Evolutionary conservation across 2,113 vertebrate genomes (phyloP).

Genomic region (Emberiza fucata): DNA sequence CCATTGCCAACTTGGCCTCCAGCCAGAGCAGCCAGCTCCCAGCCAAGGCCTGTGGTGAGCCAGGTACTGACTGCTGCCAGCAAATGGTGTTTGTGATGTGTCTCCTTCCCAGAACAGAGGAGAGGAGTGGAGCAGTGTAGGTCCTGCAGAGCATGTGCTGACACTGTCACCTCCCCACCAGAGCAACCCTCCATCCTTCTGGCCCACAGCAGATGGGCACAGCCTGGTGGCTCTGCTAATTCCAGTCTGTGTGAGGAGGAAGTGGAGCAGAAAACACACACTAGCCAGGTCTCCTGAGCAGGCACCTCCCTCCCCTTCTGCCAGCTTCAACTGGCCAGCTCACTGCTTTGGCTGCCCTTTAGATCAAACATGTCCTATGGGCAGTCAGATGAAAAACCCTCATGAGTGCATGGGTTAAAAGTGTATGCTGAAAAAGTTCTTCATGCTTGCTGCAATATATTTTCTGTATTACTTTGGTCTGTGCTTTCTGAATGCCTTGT

Average conservation of each 20-base stretch:
- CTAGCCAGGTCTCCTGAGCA: not conserved
- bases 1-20: not conserved
- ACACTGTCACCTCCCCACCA: not conserved
- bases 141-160: not conserved
- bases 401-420: not conserved
- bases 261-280: not conserved
- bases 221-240: not conserved
- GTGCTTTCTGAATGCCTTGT: not conserved
- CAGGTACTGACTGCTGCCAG: not conserved
- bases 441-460: not conserved
- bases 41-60: not conserved
- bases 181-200: not conserved
- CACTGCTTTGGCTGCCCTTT: not conserved
- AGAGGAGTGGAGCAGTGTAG: not conserved
- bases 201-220: not conserved
- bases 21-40: not conserved
- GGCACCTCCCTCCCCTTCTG: not conserved
- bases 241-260: not conserved
- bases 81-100: not conserved
- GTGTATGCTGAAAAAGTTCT: not conserved
- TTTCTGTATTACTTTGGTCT: not conserved
- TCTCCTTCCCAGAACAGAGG: not conserved
- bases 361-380: fast-evolving
- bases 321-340: not conserved
- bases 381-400: not conserved